Conservation (phyloP, 92 coral and sea anemone genomes). For the Umimayanthus chanpuru region DNA sequence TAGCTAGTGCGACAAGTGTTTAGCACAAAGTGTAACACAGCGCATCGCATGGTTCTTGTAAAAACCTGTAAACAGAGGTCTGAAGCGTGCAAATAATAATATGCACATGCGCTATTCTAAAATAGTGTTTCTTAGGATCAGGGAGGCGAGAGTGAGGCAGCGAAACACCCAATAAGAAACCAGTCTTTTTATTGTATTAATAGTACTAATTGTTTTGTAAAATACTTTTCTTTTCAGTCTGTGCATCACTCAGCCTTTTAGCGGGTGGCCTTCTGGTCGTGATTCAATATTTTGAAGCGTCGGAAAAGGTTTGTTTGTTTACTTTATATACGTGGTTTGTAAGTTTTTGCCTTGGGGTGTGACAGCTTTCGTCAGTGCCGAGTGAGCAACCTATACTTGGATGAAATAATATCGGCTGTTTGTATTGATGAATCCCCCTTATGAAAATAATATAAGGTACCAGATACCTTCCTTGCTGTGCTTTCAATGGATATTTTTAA, state of each 20-base stretch:
- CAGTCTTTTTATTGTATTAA: too few relatives aligned
- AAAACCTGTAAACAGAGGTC: too few relatives aligned
- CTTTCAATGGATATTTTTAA: background rate
- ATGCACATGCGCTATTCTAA: too few relatives aligned
- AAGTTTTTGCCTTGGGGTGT: background rate
- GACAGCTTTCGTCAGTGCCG: background rate
- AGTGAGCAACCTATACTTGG: background rate
- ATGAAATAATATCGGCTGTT: background rate
- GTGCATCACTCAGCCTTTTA: background rate
- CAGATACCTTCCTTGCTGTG: background rate
- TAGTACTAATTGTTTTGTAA: too few relatives aligned
- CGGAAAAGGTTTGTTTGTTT: constrained; percentile 1
- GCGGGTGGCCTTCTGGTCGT: constrained; percentile 1
- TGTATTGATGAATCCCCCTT: background rate
- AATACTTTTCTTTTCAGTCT: too few relatives aligned
- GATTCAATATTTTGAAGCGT: background rate
- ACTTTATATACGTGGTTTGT: background rate
- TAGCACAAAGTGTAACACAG: too few relatives aligned
- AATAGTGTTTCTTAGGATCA: too few relatives aligned
- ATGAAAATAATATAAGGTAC: background rate
- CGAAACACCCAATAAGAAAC: too few relatives aligned
- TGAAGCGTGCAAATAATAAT: too few relatives aligned
- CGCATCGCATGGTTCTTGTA: too few relatives aligned
- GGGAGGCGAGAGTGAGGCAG: too few relatives aligned
- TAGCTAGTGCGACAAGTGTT: too few relatives aligned